Evolutionary conservation across 2,888 invertebrate species (phyloP).

Genomic region (Molanna angustata): DNA sequence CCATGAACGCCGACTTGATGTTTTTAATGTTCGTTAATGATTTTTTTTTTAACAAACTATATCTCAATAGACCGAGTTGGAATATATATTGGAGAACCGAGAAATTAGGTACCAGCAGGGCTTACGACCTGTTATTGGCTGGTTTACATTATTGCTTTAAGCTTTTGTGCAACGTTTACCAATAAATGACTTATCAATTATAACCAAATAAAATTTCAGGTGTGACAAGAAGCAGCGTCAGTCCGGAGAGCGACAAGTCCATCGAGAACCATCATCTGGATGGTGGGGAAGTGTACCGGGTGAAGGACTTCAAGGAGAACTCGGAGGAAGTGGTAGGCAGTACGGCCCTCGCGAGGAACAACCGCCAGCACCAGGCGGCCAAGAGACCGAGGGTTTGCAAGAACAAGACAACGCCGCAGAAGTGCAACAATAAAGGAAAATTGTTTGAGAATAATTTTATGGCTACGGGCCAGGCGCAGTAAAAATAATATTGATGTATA

Average conservation of each 20-base stretch:
- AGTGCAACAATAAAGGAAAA: slow-evolving; percentile 8
- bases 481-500: no score
- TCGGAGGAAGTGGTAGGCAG: slow-evolving; percentile 13
- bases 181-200: no score
- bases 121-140: no score
- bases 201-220: no score
- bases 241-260: slow-evolving; percentile 53
- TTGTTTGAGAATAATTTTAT: slow-evolving; percentile 12
- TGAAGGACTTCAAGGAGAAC: slow-evolving; percentile 10
- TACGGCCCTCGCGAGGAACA: slow-evolving; percentile 7
- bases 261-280: slow-evolving; percentile 50
- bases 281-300: slow-evolving; percentile 35
- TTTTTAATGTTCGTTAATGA: no score
- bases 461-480: slow-evolving; percentile 12
- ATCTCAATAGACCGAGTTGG: no score
- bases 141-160: no score
- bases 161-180: no score
- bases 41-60: no score
- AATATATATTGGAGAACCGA: no score
- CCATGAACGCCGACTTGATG: no score
- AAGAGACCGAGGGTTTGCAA: slow-evolving; percentile 13
- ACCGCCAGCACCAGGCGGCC: slow-evolving; percentile 16
- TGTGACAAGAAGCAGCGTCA: slow-evolving; percentile 35
- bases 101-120: no score
- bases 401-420: slow-evolving; percentile 2